These are phyloP conservation scores for Monopterus albus DNA, from an alignment of 2,113 vertebrate species.

Conservation along the genomic window DNA sequence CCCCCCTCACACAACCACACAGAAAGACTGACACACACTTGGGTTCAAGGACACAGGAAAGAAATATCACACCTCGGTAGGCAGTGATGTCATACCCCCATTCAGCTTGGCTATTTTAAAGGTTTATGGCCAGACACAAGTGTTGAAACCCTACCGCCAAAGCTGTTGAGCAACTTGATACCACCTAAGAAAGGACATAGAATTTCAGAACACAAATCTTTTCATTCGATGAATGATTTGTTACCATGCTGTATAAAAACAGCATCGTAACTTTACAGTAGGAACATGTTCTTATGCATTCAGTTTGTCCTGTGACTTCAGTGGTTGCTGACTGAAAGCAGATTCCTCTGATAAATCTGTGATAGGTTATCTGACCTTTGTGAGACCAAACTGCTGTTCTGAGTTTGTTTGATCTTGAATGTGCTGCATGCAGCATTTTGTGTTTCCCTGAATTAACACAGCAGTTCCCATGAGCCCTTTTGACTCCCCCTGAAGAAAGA, in stretches of 20 bases:
- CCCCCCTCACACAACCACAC: slow-evolving; percentile 9
- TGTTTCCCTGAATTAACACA: neutral
- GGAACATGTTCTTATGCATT: too few species aligned
- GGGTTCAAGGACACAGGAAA: slow-evolving; percentile 22
- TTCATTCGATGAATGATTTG: neutral
- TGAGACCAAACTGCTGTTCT: neutral
- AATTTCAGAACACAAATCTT: neutral
- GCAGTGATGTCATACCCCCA: slow-evolving; percentile 5
- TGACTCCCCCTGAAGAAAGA: rapidly evolving
- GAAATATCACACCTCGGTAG: neutral
- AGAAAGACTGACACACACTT: neutral
- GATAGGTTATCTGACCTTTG: slow-evolving; percentile 45
- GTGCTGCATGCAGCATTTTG: slow-evolving; percentile 3
- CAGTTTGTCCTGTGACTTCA: neutral
- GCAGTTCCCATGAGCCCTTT: too few species aligned
- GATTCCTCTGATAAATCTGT: slow-evolving; percentile 3
- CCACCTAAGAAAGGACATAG: neutral
- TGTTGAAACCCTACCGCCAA: neutral
- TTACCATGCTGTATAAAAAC: too few species aligned
- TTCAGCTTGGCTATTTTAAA: neutral
- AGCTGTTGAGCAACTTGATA: neutral
- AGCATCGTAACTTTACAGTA: too few species aligned
- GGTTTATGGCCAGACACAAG: slow-evolving; percentile 12
- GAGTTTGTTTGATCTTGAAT: neutral
- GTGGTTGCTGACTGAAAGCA: slow-evolving; percentile 24